Evolutionary conservation across 2,888 invertebrate species (phyloP).

Genomic region (Dasypogon diadema): DNA sequence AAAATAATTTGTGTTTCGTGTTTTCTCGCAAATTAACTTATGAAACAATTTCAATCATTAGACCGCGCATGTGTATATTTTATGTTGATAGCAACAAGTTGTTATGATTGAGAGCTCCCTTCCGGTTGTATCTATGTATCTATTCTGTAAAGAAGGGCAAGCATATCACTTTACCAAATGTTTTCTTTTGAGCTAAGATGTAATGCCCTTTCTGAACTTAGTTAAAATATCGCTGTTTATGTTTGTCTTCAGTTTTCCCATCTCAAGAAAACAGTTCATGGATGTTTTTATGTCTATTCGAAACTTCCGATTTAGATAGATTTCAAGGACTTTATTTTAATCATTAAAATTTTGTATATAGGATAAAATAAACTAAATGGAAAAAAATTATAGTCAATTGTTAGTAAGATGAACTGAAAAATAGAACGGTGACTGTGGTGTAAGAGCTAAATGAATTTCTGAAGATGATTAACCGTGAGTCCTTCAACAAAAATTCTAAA

Average conservation of each 20-base stretch:
- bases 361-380: too few species aligned
- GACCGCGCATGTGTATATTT: slow-evolving; percentile 1
- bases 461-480: too few species aligned
- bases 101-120: slow-evolving; percentile 31
- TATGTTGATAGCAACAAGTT: slow-evolving; percentile 26
- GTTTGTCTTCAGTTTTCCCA: slow-evolving; percentile 7
- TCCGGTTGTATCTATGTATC: not conserved
- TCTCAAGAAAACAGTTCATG: not conserved
- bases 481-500: too few species aligned
- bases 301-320: not conserved
- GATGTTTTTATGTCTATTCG: not conserved
- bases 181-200: not conserved
- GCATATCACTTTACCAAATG: slow-evolving; percentile 37
- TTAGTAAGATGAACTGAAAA: too few species aligned
- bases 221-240: not conserved
- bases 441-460: too few species aligned
- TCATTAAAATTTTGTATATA: too few species aligned
- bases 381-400: too few species aligned
- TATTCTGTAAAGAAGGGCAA: slow-evolving; percentile 11
- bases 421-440: too few species aligned
- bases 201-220: not conserved
- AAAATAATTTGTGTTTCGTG: too few species aligned
- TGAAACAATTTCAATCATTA: slow-evolving; percentile 7
- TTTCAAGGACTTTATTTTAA: too few species aligned
- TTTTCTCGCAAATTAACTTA: too few species aligned